Evolutionary conservation across 2,113 vertebrate species (phyloP).

Genomic region (Australoheros scitulus): DNA sequence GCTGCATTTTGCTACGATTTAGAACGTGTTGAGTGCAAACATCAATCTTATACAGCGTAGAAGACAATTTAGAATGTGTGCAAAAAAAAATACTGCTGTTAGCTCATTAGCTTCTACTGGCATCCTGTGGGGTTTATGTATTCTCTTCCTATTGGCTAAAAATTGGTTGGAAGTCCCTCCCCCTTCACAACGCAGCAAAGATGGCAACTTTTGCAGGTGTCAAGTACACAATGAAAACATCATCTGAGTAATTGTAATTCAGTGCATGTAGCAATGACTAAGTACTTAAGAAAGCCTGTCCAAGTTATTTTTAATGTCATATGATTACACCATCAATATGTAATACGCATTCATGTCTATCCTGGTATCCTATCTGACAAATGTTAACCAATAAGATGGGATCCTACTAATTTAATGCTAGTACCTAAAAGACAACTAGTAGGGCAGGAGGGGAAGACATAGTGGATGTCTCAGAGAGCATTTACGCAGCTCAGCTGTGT

Average conservation of each 20-base stretch:
- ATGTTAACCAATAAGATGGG: not conserved
- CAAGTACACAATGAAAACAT: too few relatives aligned
- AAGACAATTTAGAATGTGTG: not conserved
- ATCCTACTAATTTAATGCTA: not conserved
- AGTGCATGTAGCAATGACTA: not conserved
- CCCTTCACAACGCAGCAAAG: not conserved
- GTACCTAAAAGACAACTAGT: not conserved
- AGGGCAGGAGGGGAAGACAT: not conserved
- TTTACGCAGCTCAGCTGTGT: not conserved
- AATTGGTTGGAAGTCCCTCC: not conserved
- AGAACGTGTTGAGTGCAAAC: not conserved
- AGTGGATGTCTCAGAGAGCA: not conserved
- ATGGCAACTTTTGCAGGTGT: too few relatives aligned
- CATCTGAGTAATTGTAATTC: not conserved
- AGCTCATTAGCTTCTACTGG: not conserved
- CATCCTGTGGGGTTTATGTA: not conserved
- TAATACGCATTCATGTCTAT: not conserved
- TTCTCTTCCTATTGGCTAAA: not conserved
- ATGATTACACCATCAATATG: not conserved
- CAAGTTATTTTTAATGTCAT: fast-evolving
- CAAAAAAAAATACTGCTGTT: not conserved
- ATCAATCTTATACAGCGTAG: not conserved
- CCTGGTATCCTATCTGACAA: not conserved
- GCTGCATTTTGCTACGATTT: not conserved
- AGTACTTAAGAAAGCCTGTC: not conserved